phyloP scores from a whole-genome alignment of 53 echinoderm and acorn worm genomes.

The Glandiceps talaboti region DNA sequence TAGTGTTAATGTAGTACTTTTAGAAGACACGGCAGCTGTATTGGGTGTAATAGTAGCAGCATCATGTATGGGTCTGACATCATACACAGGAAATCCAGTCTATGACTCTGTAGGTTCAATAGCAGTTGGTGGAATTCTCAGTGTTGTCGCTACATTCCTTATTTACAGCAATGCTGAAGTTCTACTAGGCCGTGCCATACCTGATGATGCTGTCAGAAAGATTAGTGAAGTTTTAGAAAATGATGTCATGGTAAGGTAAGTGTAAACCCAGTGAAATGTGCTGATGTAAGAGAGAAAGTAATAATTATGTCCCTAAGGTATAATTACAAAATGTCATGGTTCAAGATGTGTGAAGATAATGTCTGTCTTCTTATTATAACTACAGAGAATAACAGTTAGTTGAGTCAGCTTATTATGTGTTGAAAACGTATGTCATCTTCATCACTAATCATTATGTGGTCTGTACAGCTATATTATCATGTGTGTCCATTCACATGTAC shows the following conservation, averaged over 20 bases:
- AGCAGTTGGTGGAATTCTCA: conserved; percentile 69
- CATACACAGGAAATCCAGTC: conserved; percentile 81
- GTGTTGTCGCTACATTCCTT: conserved; percentile 73
- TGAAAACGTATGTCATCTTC: too few relatives aligned
- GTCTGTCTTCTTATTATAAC: too few relatives aligned
- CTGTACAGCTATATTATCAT: too few relatives aligned
- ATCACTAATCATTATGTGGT: too few relatives aligned
- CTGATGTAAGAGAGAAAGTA: too few relatives aligned
- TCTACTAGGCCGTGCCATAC: conserved; percentile 68
- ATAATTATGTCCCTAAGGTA: too few relatives aligned
- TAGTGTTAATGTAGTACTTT: conserved; percentile 81
- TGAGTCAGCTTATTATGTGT: too few relatives aligned
- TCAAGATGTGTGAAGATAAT: too few relatives aligned
- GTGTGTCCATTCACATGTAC: too few relatives aligned
- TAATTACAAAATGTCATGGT: too few relatives aligned
- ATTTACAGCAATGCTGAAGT: conserved; percentile 88
- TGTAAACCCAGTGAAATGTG: too few relatives aligned
- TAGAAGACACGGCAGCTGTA: conserved; percentile 87
- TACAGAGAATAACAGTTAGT: too few relatives aligned
- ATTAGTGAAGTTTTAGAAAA: conserved; percentile 79
- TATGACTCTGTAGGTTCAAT: conserved; percentile 81
- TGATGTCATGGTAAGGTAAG: conserved; percentile 94
- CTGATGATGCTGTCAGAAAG: conserved; percentile 40
- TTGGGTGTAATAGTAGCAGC: conserved; percentile 72
- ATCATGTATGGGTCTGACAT: conserved; percentile 84